phyloP scores from a whole-genome alignment of 1,140 invertebrate genomes.

The Parapsyche elsis region DNA sequence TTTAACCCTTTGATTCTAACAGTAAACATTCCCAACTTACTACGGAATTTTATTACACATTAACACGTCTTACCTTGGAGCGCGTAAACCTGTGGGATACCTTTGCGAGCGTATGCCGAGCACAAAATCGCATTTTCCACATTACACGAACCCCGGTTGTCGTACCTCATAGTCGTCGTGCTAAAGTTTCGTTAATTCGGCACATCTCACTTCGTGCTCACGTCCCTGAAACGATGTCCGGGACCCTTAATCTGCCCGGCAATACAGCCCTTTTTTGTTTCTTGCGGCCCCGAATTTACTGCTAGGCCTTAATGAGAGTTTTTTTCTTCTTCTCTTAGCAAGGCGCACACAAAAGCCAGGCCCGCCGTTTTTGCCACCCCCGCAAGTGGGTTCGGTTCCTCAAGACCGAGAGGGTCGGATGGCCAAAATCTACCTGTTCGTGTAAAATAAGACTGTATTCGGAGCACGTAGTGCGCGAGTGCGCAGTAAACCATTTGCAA shows the following conservation, averaged over 20 bases:
- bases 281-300: constrained; percentile 30
- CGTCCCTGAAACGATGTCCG: constrained; percentile 23
- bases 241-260: constrained; percentile 25
- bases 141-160: background rate
- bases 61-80: too few relatives aligned
- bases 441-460: constrained; percentile 34
- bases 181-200: constrained; percentile 9
- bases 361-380: background rate
- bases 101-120: too few relatives aligned
- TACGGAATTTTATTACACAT: too few relatives aligned
- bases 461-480: constrained; percentile 35
- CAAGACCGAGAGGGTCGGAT: background rate
- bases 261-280: constrained; percentile 36
- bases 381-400: background rate
- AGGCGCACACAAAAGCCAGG: background rate
- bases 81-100: too few relatives aligned
- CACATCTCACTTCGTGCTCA: constrained; percentile 14
- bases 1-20: too few relatives aligned
- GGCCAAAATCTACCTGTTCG: constrained; percentile 31
- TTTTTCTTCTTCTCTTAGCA: constrained; percentile 6
- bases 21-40: too few relatives aligned
- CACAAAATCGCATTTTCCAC: background rate
- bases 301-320: constrained; percentile 34
- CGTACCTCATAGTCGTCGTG: background rate
- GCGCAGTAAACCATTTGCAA: constrained; percentile 43